Conservation (phyloP, 1,140 invertebrate genomes). For the Matsumurasca onukii region DNA sequence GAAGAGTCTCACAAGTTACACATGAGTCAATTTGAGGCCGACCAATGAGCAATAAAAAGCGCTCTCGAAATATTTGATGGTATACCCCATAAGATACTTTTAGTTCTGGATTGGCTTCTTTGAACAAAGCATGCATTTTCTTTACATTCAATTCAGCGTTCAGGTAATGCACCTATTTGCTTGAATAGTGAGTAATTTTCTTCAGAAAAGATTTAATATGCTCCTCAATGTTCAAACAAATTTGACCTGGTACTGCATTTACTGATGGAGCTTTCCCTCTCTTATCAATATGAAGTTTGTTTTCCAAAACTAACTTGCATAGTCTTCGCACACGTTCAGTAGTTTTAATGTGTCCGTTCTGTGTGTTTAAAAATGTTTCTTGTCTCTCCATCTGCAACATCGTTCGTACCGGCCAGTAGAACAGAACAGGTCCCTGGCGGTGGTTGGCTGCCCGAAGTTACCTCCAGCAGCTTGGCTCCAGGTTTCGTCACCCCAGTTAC, state of each 20-base stretch:
- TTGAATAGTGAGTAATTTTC: neutral
- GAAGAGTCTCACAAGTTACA: neutral
- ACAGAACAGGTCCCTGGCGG: too few species aligned
- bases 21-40: slow-evolving; percentile 37
- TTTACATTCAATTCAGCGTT: slow-evolving; percentile 2
- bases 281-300: slow-evolving; percentile 24
- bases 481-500: too few species aligned
- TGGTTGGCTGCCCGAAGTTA: too few species aligned
- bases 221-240: slow-evolving; percentile 29
- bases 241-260: slow-evolving; percentile 26
- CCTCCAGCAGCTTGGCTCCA: too few species aligned
- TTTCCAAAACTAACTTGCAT: slow-evolving; percentile 19
- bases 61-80: slow-evolving; percentile 37
- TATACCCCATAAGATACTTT: slow-evolving; percentile 38
- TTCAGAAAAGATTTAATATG: slow-evolving; percentile 27
- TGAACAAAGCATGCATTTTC: slow-evolving; percentile 7
- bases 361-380: too few species aligned
- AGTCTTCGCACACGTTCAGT: slow-evolving; percentile 22
- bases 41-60: slow-evolving; percentile 40
- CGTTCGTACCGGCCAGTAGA: too few species aligned
- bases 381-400: too few species aligned
- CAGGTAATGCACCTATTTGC: neutral
- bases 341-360: too few species aligned
- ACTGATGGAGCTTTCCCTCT: slow-evolving; percentile 25
- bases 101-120: slow-evolving; percentile 35